phyloP scores from a whole-genome alignment of 1,140 invertebrate species.

The Centruroides sculpturatus region DNA sequence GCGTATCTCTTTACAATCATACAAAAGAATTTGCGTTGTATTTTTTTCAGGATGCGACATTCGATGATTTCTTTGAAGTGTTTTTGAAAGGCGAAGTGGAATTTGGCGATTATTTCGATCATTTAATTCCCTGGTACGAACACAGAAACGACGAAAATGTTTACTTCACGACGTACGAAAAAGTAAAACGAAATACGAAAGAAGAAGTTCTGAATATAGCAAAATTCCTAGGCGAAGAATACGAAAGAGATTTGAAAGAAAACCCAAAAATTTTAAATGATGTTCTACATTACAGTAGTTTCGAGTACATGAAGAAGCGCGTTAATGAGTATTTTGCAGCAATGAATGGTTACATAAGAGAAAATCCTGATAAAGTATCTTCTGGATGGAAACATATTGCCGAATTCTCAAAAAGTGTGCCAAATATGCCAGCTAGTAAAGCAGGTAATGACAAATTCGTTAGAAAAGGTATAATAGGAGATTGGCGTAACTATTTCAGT shows the following conservation, averaged over 20 bases:
- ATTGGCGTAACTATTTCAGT: no score
- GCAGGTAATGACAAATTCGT: neutral
- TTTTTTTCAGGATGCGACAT: constrained; percentile 49
- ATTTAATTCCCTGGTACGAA: constrained; percentile 26
- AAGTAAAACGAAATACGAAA: constrained; percentile 13
- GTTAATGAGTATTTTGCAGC: neutral
- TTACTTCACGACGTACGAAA: constrained; percentile 24
- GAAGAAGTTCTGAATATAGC: constrained; percentile 10
- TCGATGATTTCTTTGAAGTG: constrained; percentile 26
- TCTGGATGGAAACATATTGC: no score
- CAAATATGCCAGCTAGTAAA: no score
- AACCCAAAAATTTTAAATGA: constrained; percentile 3
- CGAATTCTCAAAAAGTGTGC: no score
- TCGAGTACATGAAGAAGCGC: constrained; percentile 4
- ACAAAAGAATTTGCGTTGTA: constrained; percentile 65
- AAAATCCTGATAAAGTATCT: neutral
- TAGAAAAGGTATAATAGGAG: neutral
- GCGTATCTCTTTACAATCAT: no score
- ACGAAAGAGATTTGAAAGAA: neutral
- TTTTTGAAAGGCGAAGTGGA: constrained; percentile 25
- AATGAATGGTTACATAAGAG: neutral
- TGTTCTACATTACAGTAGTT: constrained; percentile 6
- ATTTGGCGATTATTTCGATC: constrained; percentile 30
- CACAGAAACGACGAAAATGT: constrained; percentile 22
- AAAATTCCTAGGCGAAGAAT: constrained; percentile 7